Percentiles rank a stretch among this genome's conserved stretches.
These are phyloP conservation scores for Drosophila sturtevanti DNA, from an alignment of 1,140 invertebrate genomes.

Conservation along the genomic window DNA sequence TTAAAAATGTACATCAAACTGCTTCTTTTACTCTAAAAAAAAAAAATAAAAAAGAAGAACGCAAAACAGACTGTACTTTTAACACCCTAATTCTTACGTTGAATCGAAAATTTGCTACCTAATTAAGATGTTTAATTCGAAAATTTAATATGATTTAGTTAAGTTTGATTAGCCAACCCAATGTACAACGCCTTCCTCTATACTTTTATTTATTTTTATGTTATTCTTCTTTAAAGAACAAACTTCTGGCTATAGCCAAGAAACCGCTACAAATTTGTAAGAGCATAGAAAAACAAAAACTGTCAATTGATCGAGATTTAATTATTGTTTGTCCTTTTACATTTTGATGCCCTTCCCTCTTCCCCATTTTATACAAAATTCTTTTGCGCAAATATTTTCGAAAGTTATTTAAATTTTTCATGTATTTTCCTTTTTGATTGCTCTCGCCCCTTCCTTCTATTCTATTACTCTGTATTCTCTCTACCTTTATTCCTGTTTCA, in stretches of 20 bases:
- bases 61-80: not conserved
- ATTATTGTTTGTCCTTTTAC: conserved; percentile 7
- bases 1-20: not conserved
- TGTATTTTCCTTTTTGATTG: conserved; percentile 14
- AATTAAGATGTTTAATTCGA: too few species aligned
- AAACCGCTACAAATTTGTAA: not conserved
- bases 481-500: not conserved
- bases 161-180: too few species aligned
- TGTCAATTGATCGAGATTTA: conserved; percentile 14
- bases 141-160: too few species aligned
- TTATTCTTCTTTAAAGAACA: not conserved
- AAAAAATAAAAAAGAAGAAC: not conserved
- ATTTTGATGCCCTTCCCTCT: not conserved
- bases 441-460: not conserved
- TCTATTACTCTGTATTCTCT: not conserved
- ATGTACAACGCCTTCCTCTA: too few species aligned
- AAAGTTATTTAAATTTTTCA: conserved; percentile 13
- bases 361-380: not conserved
- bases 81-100: not conserved
- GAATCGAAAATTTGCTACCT: too few species aligned
- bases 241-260: not conserved
- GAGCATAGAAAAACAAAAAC: not conserved
- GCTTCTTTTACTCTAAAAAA: not conserved
- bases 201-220: too few species aligned
- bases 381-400: not conserved